A percentile compares a stretch with the other conserved stretches of the same genome.
Conservation (phyloP, 2,888 invertebrate species). For the Lasioglossum vierecki region DNA sequence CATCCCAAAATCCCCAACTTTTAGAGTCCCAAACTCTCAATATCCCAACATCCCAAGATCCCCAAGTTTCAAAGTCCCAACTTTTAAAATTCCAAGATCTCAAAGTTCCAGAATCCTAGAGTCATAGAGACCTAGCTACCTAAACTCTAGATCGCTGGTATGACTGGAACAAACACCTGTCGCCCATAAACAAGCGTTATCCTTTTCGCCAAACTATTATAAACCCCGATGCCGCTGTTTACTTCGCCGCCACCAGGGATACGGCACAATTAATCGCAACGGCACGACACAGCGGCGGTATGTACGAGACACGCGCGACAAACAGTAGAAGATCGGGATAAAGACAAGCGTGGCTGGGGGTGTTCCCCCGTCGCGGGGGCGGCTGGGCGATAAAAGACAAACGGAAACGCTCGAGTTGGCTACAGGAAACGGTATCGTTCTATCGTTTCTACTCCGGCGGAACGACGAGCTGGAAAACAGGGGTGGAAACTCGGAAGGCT, state of each 20-base stretch:
- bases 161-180: neutral
- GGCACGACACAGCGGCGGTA: neutral
- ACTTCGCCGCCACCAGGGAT: neutral
- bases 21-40: neutral
- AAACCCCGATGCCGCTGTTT: neutral
- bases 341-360: neutral
- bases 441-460: constrained; percentile 54
- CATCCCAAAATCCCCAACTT: neutral
- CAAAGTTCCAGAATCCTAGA: neutral
- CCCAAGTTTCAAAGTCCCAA: neutral
- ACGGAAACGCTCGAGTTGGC: constrained; percentile 11
- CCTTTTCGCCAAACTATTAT: neutral
- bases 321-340: neutral
- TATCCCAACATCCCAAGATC: neutral
- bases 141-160: neutral
- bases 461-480: constrained; percentile 50
- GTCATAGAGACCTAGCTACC: too few species aligned
- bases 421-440: constrained; percentile 44
- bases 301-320: constrained; percentile 1
- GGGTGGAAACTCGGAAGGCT: constrained; percentile 38
- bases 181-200: neutral
- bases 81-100: neutral
- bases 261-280: neutral
- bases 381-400: constrained; percentile 15
- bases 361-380: neutral